Evolutionary conservation across 2,888 invertebrate genomes (phyloP).

Genomic region (Danaus chrysippus): DNA sequence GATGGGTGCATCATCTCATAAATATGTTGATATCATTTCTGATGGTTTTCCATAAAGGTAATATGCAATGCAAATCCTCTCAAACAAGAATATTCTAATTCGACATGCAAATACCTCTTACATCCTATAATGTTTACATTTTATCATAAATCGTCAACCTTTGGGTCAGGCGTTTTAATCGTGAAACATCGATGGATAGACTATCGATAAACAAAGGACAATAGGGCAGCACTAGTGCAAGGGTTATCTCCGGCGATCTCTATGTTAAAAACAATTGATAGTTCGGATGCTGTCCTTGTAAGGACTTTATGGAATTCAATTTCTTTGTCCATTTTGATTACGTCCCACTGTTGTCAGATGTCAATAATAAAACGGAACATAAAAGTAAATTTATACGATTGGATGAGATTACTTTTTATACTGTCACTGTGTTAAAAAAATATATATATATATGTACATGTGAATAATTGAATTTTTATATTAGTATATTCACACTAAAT

Average conservation of each 20-base stretch:
- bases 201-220: conserved; percentile 60
- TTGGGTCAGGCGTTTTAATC: conserved; percentile 60
- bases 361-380: conserved; percentile 30
- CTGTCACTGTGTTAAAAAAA: neutral
- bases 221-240: conserved; percentile 54
- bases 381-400: conserved; percentile 27
- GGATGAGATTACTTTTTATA: neutral
- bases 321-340: conserved; percentile 40
- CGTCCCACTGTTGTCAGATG: conserved; percentile 31
- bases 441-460: no score
- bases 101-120: conserved; percentile 49
- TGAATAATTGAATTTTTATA: no score
- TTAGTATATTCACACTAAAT: no score
- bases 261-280: conserved; percentile 60
- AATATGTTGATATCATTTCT: conserved; percentile 30
- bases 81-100: conserved; percentile 53
- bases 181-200: conserved; percentile 38
- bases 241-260: conserved; percentile 69
- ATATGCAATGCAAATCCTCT: conserved; percentile 10
- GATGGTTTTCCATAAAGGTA: conserved; percentile 9
- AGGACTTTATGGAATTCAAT: conserved; percentile 63
- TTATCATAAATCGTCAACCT: conserved; percentile 65
- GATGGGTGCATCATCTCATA: conserved; percentile 19
- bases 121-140: conserved; percentile 58
- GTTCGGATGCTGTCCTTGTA: conserved; percentile 43